These are phyloP conservation scores for Characodon lateralis DNA, from an alignment of 2,797 vertebrate genomes.

Conservation along the genomic window DNA sequence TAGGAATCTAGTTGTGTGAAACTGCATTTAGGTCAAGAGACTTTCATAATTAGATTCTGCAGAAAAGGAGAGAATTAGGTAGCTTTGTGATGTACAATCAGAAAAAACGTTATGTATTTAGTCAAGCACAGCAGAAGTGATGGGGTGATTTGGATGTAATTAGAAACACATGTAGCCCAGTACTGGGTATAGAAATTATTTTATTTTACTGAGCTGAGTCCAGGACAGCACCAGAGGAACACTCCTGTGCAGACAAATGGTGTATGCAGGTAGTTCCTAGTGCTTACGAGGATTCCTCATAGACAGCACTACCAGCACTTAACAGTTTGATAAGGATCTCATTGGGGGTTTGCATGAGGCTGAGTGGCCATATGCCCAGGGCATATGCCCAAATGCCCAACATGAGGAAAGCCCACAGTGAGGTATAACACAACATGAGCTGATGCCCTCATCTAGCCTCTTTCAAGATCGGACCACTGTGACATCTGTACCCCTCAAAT, in stretches of 20 bases:
- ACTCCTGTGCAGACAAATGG: not conserved
- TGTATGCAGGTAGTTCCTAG: not conserved
- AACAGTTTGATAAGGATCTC: not conserved
- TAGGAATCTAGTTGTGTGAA: not conserved
- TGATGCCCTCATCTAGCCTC: not conserved
- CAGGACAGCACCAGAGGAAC: not conserved
- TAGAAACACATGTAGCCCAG: too few relatives aligned
- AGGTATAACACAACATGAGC: not conserved
- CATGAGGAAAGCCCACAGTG: not conserved
- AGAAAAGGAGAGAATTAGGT: conserved; percentile 21
- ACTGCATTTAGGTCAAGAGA: conserved; percentile 48
- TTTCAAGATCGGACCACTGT: not conserved
- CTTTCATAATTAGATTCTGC: conserved; percentile 23
- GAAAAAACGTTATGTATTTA: not conserved
- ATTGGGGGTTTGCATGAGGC: too few relatives aligned
- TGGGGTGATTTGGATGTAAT: too few relatives aligned
- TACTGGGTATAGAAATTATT: too few relatives aligned
- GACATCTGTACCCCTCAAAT: not conserved
- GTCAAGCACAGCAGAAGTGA: too few relatives aligned
- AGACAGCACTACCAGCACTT: too few relatives aligned
- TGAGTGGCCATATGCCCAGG: not conserved
- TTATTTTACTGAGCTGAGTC: not conserved
- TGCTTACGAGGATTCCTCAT: not conserved
- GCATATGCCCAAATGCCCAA: not conserved
- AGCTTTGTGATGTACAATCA: not conserved